A percentile compares a stretch with the other conserved stretches of the same genome.
Conservation (phyloP, 2,888 invertebrate genomes). For the Dryadula phaetusa region DNA sequence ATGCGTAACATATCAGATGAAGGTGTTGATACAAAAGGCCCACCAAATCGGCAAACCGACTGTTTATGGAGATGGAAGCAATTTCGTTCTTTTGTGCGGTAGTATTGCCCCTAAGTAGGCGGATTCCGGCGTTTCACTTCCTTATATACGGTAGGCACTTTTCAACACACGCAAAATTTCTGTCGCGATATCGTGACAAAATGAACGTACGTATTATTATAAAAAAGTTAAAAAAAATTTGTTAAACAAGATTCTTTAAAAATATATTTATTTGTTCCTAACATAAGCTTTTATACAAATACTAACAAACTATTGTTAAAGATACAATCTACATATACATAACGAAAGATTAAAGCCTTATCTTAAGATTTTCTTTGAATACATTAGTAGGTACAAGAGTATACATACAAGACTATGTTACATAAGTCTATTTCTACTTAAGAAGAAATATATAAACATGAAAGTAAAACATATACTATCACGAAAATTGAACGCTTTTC, state of each 20-base stretch:
- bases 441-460: not conserved
- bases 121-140: slow-evolving; percentile 64
- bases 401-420: too few species aligned
- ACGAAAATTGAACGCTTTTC: slow-evolving; percentile 8
- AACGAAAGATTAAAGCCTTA: too few species aligned
- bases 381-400: too few species aligned
- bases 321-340: too few species aligned
- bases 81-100: slow-evolving; percentile 74
- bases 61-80: slow-evolving; percentile 75
- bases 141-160: slow-evolving; percentile 57
- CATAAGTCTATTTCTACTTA: not conserved
- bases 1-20: slow-evolving; percentile 41
- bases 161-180: slow-evolving; percentile 55
- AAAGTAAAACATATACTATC: slow-evolving; percentile 14
- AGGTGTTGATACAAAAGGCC: slow-evolving; percentile 67
- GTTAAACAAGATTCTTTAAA: too few species aligned
- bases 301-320: too few species aligned
- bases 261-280: too few species aligned
- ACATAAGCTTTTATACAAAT: too few species aligned
- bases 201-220: slow-evolving; percentile 36
- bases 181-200: slow-evolving; percentile 42
- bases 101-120: slow-evolving; percentile 73
- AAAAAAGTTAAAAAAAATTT: not conserved
- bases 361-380: too few species aligned
- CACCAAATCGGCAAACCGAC: slow-evolving; percentile 73